Base-by-base conservation (phyloP, 2,888 invertebrate species). In the Cantharis rustica region DNA sequence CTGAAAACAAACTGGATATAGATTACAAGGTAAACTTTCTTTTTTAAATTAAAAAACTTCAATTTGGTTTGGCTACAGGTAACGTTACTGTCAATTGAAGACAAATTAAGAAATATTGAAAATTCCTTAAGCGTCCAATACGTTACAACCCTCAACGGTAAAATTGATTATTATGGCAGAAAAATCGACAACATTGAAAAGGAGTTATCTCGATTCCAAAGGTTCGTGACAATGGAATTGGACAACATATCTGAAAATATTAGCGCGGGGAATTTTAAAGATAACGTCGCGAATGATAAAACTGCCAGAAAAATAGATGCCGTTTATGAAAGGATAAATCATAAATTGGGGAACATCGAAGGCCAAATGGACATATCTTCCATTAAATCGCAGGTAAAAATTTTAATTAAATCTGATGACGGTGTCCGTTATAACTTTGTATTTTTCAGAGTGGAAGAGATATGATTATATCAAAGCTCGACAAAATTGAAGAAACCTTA, bases 121-220 rank as follows among this genome's bases (percentile, higher is more conserved):
- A 84, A 82, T 72, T 79, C 87, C 16, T 86, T 88, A 77, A 84
- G 86, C 16, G 84, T 86, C 80, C 85, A 88, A 73, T 84, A 86
- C 70, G 82, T 86, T 9, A 84, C 87, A 13, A 84, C 88, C 26
- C 79, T 88, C 62, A 87, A 88, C 77, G 83, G 87, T 16, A 86
- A 89, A 80, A 82, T 90, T 47, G 89, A 89, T 75, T 87, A 86
- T 76, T 86, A 89, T 76, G 85, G 86, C 47, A 83, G 88, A 78
- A 86, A 88, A 80, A 82, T 90, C 76, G 90, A 89, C 70, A 85
- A 86, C 16, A 84, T 90, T 20, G 87, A 86, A 73, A 80, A 79
- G 20, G 79, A 80, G 61, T 73, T 85, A 27, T 79, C 81, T n/a
- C 75, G 80, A 63, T 79, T 85, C 26, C 89, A 89, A 78, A 81